Evolutionary conservation across 2,113 vertebrate genomes (phyloP), one percentile per base, ranked within the genome.

Genomic region (Lichenostomus cassidix): DNA sequence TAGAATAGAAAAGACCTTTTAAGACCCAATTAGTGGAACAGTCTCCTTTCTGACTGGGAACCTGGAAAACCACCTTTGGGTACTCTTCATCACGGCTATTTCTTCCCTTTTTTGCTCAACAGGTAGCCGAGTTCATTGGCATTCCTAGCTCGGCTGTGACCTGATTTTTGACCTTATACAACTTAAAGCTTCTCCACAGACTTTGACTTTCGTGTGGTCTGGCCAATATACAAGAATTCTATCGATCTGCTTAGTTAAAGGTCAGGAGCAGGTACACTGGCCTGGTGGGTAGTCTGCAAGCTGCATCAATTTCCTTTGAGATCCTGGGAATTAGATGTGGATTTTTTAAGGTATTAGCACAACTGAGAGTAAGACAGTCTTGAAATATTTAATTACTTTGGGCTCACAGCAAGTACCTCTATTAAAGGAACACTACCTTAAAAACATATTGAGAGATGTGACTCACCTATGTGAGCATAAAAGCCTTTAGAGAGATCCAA

Each of bases 1-100:
- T 47, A 84, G 83, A 92, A 89, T 6, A 95, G 93, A 90, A 96
- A 95, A 96, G 95, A 84, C 46, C 80, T 94, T 94, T 96, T 90
- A 96, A 92, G 88, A 78, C 90, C 83, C 80, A 96, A 95, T 96
- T 96, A 96, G 92, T 39, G 25, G 62, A 94, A 82, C 56, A 73
- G 83, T 84, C 88, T 96, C 90, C 83, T 69, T 92, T 90, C 79
- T 84, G 65, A 89, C 62, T 50, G 74, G 91, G 53, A 94, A 90
- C 44, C 42, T 9, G 16, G 68, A 90, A 87, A 92, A 73, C 7
- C 85, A 83, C 62, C 60, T 83, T 83, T 63, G 56, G 50, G 29
- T 59, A 90, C 67, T 92, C 83, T 80, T 70, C 60, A 85, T 42
- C 37, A 18, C 10, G 44, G 62, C 58, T 83, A 31, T 58, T 93